phyloP scores from a whole-genome alignment of 2,113 vertebrate genomes.

The Eonycteris spelaea region DNA sequence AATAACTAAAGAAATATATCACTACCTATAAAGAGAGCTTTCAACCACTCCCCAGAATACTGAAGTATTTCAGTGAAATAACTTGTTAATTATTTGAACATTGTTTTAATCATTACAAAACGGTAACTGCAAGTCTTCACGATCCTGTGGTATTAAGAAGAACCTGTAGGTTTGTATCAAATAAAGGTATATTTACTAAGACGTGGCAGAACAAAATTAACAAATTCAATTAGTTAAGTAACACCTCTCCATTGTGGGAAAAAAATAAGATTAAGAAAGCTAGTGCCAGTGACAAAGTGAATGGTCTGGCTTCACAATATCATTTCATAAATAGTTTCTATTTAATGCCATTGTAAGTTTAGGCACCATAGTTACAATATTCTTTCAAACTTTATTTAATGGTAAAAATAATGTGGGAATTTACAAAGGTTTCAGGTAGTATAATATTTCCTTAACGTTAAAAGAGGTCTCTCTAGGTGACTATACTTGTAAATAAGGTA shows the following conservation, averaged over 20 bases:
- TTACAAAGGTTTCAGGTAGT: neutral
- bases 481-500: neutral
- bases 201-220: slow-evolving; percentile 72
- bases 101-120: slow-evolving; percentile 80
- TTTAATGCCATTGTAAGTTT: neutral
- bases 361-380: neutral
- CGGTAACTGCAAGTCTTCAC: slow-evolving; percentile 71
- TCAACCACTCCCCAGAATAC: slow-evolving; percentile 74
- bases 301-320: neutral
- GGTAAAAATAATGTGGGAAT: slow-evolving; percentile 15
- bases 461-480: neutral
- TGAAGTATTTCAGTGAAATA: slow-evolving; percentile 73
- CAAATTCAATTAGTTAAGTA: slow-evolving; percentile 80
- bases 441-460: neutral
- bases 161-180: slow-evolving; percentile 78
- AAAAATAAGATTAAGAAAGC: slow-evolving; percentile 5
- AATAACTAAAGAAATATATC: slow-evolving; percentile 57
- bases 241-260: slow-evolving; percentile 69
- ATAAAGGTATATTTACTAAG: slow-evolving; percentile 52
- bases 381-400: slow-evolving; percentile 22
- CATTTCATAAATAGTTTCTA: slow-evolving; percentile 10
- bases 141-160: slow-evolving; percentile 63
- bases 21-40: slow-evolving; percentile 81
- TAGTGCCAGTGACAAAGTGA: neutral
- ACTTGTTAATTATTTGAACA: slow-evolving; percentile 77